Conservation (phyloP, 2,888 invertebrate species). For the Fissipunctia ypsillon region DNA sequence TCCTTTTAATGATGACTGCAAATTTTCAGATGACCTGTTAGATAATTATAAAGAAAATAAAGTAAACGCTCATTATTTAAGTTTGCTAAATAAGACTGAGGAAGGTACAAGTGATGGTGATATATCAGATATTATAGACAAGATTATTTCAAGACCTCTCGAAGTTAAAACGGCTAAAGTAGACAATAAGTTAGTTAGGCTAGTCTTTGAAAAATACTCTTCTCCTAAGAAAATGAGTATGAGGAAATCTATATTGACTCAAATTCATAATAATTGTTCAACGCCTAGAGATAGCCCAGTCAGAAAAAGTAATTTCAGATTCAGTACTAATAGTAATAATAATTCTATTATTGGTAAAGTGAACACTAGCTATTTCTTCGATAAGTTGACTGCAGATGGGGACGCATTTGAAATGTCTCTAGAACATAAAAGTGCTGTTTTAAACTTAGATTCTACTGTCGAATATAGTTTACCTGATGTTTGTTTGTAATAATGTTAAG, state of each 20-base stretch:
- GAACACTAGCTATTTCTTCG: constrained; percentile 90
- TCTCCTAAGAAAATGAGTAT: constrained; percentile 75
- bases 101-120: constrained; percentile 76
- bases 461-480: constrained; percentile 83
- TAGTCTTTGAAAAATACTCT: constrained; percentile 79
- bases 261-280: constrained; percentile 81
- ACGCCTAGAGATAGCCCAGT: constrained; percentile 82
- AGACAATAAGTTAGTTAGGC: constrained; percentile 79
- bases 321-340: constrained; percentile 68
- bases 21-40: constrained; percentile 38
- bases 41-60: constrained; percentile 70
- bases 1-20: constrained; percentile 24
- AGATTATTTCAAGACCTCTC: constrained; percentile 79
- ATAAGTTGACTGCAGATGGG: constrained; percentile 83
- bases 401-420: constrained; percentile 92
- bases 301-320: constrained; percentile 61
- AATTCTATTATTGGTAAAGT: constrained; percentile 72
- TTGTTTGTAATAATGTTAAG: constrained; percentile 67
- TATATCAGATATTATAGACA: constrained; percentile 83
- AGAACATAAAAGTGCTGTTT: constrained; percentile 77
- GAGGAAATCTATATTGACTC: constrained; percentile 71
- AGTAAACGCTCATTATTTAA: constrained; percentile 65
- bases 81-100: constrained; percentile 74
- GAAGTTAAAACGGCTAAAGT: constrained; percentile 78
- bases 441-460: constrained; percentile 77